Conservation (phyloP, 2,113 vertebrate genomes). For the Oostethus manadensis region DNA sequence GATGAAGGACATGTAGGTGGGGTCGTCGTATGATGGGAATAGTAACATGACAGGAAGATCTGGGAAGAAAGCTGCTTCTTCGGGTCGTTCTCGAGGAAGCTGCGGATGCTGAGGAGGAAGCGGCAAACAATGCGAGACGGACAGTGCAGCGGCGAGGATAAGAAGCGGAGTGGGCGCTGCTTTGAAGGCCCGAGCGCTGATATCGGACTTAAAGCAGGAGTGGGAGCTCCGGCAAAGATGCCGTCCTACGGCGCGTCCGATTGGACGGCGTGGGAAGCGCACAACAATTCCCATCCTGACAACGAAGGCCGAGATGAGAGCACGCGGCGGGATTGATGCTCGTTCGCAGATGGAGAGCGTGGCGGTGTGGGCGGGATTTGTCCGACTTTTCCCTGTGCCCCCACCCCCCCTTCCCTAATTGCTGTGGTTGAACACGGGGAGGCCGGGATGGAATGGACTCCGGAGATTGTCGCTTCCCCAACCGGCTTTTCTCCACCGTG, state of each 20-base stretch:
- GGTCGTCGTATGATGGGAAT: no score
- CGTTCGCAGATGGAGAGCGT: background rate
- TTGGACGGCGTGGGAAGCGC: conserved; percentile 7
- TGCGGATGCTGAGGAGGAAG: no score
- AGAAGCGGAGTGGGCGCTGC: conserved; percentile 54
- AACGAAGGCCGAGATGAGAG: background rate
- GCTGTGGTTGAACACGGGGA: conserved; percentile 18
- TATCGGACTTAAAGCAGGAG: conserved; percentile 48
- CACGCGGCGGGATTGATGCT: background rate
- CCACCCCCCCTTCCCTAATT: conserved; percentile 53
- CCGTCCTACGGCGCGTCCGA: background rate
- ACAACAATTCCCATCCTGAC: background rate
- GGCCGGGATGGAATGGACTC: conserved; percentile 60
- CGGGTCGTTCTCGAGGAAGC: no score
- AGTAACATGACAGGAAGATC: no score
- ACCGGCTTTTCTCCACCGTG: conserved; percentile 68
- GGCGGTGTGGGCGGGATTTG: conserved; percentile 9
- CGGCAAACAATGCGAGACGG: conserved; percentile 58
- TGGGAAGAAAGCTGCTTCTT: no score
- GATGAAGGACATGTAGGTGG: no score
- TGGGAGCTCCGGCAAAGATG: conserved; percentile 52
- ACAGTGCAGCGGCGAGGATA: conserved; percentile 56
- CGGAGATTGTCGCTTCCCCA: conserved; percentile 69
- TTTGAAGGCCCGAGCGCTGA: conserved; percentile 47
- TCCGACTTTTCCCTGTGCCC: conserved; percentile 46